Evolutionary conservation across 1,140 invertebrate genomes (phyloP), one percentile per base, ranked within the genome.

Genomic region (Cotesia typhae): DNA sequence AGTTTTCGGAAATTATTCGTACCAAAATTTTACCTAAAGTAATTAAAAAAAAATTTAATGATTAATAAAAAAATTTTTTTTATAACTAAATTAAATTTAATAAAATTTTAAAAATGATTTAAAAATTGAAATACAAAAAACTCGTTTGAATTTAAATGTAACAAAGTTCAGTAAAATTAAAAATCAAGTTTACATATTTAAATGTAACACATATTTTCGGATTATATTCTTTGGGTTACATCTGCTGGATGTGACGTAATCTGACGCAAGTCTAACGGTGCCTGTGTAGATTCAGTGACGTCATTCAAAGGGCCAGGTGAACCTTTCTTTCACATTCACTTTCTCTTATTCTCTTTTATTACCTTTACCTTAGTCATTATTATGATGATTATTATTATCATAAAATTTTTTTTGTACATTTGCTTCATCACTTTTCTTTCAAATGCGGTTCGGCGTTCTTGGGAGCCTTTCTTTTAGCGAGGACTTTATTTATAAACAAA

Each of bases 401-500:
- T 12, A 36, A 17, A 57, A 53, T 76, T 67, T 72, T 65, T 61
- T 77, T 55, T 63, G 60, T 70, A 51, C 68, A 47, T 74, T 59
- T 37, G 7, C 36, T 47, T 66, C 12, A 12, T 41, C 35, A 17
- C 47, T 9, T 60, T 71, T 78, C 77, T 76, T 76, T 76, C 28
- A 68, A 60, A 66, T 67, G 71, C 65, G 59, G 72, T 57, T 47
- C 47, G 59, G 71, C 63, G 72, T 57, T 47, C 47, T 67, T 64
- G 71, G 59, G 38, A 72, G 65, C 67, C 53, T 36, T 17, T 55
- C 51, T 47, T 47, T 47, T 47, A 69, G 37, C 36, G 14, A 38
- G 57, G 28, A 10, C n/a, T 74, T 70, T 79, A 80, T 80, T 80
- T 78, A 79, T 80, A 79, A 79, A 80, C 80, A 82, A 81, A 79